Base-by-base conservation (phyloP, 2,797 vertebrate species). In the Chanos chanos region DNA sequence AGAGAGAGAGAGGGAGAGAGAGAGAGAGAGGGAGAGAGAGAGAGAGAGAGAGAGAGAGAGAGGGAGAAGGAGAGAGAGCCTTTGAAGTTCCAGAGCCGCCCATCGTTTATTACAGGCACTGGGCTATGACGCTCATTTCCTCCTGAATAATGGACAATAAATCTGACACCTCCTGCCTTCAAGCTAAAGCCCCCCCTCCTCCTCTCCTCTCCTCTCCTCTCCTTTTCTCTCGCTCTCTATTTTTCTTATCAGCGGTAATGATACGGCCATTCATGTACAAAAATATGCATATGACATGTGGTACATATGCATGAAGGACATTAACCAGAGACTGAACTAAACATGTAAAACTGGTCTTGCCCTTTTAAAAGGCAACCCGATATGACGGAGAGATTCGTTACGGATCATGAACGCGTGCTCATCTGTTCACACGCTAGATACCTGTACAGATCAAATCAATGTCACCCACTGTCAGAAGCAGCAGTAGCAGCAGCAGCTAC, bases 101-200 rank as follows among this genome's bases (percentile, higher is more conserved):
- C 70, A 33, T 81, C 52, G 33, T 85, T 82, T 76, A 83, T 82
- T 84, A 76, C 57, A 80, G 65, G 70, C 84, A 78, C 72, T 79
- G 77, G 74, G 78, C 84, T 85, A 82, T 84, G 78, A 84, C 70
- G 64, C 69, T 68, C 71, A 87, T 85, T 85, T 87, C 86, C 84
- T 84, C 61, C 51, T 76, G 71, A 81, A 84, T 81, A 81, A 84
- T 60, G 53, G 73, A 52, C 72, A 61, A 81, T 83, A 86, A 86
- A 87, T 83, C 80, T 81, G 64, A 77, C 13, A 55, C 54, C 18
- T 62, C 64, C 19, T 39, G 40, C 25, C 48, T 65, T 57, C 45
- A 7, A 15, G 16, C 8, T 1, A 49, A 33, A 18, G 71, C 49
- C 44, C 39, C 52, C 25, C 33, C 10, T 51, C 5, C 47, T 34